Conservation (phyloP, 2,797 vertebrate genomes). For the Lycodopsis pacificus region DNA sequence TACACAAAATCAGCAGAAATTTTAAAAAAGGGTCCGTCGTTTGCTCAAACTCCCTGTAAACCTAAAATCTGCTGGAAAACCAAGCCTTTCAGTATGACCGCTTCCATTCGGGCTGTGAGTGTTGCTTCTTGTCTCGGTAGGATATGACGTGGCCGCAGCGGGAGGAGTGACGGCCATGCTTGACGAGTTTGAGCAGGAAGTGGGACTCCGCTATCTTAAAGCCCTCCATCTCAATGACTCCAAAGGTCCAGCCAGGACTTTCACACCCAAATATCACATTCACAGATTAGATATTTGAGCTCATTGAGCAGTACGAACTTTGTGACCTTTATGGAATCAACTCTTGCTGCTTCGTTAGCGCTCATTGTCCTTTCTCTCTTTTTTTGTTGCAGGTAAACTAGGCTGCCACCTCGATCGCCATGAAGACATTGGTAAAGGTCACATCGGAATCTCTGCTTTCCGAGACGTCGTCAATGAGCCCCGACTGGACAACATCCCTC, state of each 20-base stretch:
- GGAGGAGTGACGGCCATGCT: slow-evolving; percentile 83
- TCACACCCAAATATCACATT: background rate
- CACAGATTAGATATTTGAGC: background rate
- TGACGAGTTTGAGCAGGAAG: slow-evolving; percentile 82
- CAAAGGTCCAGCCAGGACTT: slow-evolving; percentile 78
- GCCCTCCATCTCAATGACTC: slow-evolving; percentile 88
- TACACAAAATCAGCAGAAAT: background rate
- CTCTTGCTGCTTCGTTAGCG: background rate
- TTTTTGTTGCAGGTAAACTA: slow-evolving; percentile 76
- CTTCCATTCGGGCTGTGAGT: background rate
- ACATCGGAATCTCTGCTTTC: slow-evolving; percentile 86
- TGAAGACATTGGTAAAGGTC: slow-evolving; percentile 85
- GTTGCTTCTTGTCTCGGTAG: slow-evolving; percentile 54
- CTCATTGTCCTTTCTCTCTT: background rate
- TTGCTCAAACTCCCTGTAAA: background rate
- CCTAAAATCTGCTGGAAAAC: background rate
- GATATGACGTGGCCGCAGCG: slow-evolving; percentile 81
- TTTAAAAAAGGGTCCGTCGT: background rate
- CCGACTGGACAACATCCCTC: slow-evolving; percentile 82
- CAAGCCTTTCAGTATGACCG: background rate
- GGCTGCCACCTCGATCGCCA: slow-evolving; percentile 87
- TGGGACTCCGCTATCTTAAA: slow-evolving; percentile 83
- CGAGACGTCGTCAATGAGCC: slow-evolving; percentile 85
- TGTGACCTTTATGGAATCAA: background rate
- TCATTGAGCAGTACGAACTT: background rate